Evolutionary conservation across 1,140 invertebrate genomes (phyloP), one percentile per base, ranked within the genome.

Genomic region (Reticulitermes speratus): DNA sequence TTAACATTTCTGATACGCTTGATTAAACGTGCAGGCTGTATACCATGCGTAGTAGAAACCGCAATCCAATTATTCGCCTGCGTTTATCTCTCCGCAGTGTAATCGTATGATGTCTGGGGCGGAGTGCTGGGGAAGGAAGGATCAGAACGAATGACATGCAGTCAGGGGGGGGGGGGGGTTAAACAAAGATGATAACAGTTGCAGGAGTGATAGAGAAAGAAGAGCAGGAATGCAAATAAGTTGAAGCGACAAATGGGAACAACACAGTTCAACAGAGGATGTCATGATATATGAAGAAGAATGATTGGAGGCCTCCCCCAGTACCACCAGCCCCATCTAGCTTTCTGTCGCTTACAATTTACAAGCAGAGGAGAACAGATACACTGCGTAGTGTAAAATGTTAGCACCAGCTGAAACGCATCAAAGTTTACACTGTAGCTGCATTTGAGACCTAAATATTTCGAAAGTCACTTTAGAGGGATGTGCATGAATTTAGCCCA

Each of bases 231-330:
- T 75, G 65, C 65, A 75, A 75, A 75, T 75, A 75, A 75, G 65
- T 75, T 75, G 25, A 12, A 75, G n/a, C 65, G 65, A 75, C 25
- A 75, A 75, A 75, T 75, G 65, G 65, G 65, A 75, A 30, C 65
- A 75, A 75, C 59, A 65, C 11, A 30, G 65, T 75, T 75, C 65
- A 75, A 25, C 65, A 75, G 65, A n/a, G n/a, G 25, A 75, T 75
- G 65, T 75, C 65, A 75, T 75, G 65, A 75, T 75, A 75, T 30
- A 75, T 75, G 65, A 75, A 75, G 65, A 75, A 75, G n/a, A 75
- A 75, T 75, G 65, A 75, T 75, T 75, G 65, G 65, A 75, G 25
- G 7, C 8, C n/a, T 30, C 2, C n/a, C 14, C 25, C n/a, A 11
- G 6, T 25, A 25, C 19, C 59, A 21, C 25, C 59, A 23, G 59